Evolutionary conservation across 2,888 invertebrate genomes (phyloP), one percentile per base, ranked within the genome.

Genomic region (Agrochola lota): DNA sequence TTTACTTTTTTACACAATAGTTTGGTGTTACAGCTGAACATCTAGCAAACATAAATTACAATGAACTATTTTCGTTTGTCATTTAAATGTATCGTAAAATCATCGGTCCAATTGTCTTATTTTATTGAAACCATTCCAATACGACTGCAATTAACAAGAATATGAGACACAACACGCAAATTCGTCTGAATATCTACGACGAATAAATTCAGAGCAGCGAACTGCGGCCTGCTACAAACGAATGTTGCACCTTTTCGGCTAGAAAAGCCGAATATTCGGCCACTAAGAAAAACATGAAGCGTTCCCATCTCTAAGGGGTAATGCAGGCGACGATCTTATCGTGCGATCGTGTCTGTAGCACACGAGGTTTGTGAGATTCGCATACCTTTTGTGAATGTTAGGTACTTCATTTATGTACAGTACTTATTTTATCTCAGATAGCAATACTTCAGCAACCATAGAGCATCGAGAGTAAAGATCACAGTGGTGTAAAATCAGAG

Each of bases 91-190:
- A 26, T n/a, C 26, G 26, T 73, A 63, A 71, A 78, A 72, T 72
- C 59, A 64, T 68, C 59, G 35, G 20, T 55, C n/a, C 46, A 68
- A 68, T 71, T 59, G 69, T 78, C 23, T 78, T 26, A 62, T 63
- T 57, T 63, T 72, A 81, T 85, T 81, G 81, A 75, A 78, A 70
- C 63, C 49, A 60, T 74, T 85, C 81, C 74, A 81, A 80, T 23
- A 40, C 23, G 57, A 26, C 49, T 43, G 30, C 40, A 64, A 80
- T 81, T 76, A 78, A 70, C 71, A 71, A 57, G 23, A 71, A 83
- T 60, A 60, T 9, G 12, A 78, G 46, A 68, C 60, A 59, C 40
- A 78, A 73, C 67, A 70, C 59, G 62, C 9, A n/a, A 23, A 71
- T 49, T 70, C 17, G 3, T 64, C 23, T 26, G 23, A 57, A 71